Base-by-base conservation (phyloP, 1,140 invertebrate species). In the Chymomyza costata region DNA sequence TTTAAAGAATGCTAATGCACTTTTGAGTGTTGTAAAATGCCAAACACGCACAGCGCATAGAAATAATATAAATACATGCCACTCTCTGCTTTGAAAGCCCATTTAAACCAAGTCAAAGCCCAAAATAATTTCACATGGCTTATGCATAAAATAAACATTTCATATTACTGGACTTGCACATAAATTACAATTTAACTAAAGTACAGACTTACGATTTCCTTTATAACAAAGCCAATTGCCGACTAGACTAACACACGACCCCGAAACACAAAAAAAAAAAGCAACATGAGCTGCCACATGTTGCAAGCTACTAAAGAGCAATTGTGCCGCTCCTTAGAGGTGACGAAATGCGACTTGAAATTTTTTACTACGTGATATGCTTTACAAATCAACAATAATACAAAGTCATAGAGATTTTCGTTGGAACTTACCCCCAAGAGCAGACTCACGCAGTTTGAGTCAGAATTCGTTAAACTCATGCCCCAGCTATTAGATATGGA, bases 301-400 rank as follows among this genome's bases (percentile, higher is more conserved):
- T 38, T 38, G 35, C 35, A 38, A 38, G 35, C 35, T 56, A 43
- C 47, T 45, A 52, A 57, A 58, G 28, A 57, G 41, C 54, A 19
- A 50, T 63, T 62, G 53, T 47, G 30, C 39, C 56, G 63, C 47
- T 48, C 47, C 70, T 65, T 55, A 68, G 3, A 34, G 74, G 73
- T 80, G 73, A 80, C 74, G 74, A 80, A 73, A 81, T 68, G 73
- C 53, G 73, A 54, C 63, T 71, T 57, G 50, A 41, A 48, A 62
- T n/a, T n/a, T n/a, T 34, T 6, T 34, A 11, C 32, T 73, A 80
- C 73, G 73, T 80, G 73, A 81, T 56, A 19, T 68, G 73, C 73
- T 47, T 78, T 48, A 34, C 30, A 78, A 76, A 37, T 41, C 40
- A 41, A 48, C 17, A 41, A 25, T 40, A 62, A 67, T 54, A 54